These are phyloP conservation scores for Polyommatus icarus DNA, from an alignment of 2,888 invertebrate species.

Conservation along the genomic window DNA sequence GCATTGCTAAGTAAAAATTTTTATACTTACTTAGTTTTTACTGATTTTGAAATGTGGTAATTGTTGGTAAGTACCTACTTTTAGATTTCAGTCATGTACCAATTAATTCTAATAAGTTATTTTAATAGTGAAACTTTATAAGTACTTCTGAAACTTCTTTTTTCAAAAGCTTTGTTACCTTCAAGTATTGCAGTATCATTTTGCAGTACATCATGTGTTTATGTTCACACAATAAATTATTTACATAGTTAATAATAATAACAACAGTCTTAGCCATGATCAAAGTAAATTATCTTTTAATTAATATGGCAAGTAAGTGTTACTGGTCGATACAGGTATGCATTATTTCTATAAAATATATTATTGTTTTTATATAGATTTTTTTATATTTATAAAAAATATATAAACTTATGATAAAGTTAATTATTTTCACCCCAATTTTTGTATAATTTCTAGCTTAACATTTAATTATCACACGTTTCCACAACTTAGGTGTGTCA, in stretches of 20 bases:
- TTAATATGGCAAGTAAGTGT: not conserved
- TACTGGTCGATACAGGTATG: not conserved
- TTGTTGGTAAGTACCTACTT: not conserved
- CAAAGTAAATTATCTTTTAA: not conserved
- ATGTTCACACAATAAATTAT: conserved; percentile 8
- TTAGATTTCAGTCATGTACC: not conserved
- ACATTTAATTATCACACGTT: conserved; percentile 28
- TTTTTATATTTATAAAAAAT: not conserved
- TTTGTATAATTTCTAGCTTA: not conserved
- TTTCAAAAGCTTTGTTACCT: not conserved
- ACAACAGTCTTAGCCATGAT: not conserved
- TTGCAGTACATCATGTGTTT: not conserved
- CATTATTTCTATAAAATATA: no score
- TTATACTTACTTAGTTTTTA: not conserved
- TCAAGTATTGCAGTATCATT: not conserved
- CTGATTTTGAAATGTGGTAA: not conserved
- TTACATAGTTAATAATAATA: not conserved
- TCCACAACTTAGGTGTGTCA: conserved; percentile 23
- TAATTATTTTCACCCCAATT: not conserved
- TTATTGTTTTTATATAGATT: not conserved
- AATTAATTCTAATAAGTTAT: not conserved
- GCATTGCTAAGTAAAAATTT: not conserved
- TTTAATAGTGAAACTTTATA: not conserved
- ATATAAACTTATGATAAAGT: not conserved
- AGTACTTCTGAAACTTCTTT: not conserved